These are phyloP conservation scores for Creontiades dilutus DNA, from an alignment of 2,888 invertebrate genomes.

Conservation along the genomic window DNA sequence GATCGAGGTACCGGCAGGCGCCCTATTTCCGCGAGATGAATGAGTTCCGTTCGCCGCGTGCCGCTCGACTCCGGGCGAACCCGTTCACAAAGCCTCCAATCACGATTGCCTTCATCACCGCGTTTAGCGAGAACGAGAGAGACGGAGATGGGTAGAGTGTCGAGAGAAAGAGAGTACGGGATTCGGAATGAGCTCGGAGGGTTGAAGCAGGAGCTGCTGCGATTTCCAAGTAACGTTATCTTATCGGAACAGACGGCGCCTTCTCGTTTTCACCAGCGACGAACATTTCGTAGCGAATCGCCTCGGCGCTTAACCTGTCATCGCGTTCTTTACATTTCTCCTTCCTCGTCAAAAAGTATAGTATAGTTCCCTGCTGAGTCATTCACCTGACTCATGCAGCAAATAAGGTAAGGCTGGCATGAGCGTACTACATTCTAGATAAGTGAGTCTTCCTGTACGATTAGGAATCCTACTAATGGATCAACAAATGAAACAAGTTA, in stretches of 20 bases:
- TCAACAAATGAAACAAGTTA: too few species aligned
- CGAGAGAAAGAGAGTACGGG: background rate
- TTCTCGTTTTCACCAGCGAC: background rate
- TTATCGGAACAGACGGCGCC: constrained; percentile 19
- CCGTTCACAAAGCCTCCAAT: constrained; percentile 12
- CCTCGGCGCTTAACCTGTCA: background rate
- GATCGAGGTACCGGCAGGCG: background rate
- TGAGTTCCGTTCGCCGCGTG: constrained; percentile 7
- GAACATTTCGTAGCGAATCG: background rate
- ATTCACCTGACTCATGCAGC: too few species aligned
- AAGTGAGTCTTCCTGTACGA: too few species aligned
- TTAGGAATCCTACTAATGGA: too few species aligned
- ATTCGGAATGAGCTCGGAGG: background rate
- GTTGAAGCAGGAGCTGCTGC: background rate
- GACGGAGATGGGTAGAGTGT: background rate
- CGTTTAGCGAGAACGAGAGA: background rate
- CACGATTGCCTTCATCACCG: constrained; percentile 21
- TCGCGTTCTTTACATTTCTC: background rate
- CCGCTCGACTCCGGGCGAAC: constrained; percentile 20
- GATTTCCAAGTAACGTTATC: background rate
- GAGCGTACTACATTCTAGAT: too few species aligned
- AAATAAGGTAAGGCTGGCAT: background rate
- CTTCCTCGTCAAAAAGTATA: background rate
- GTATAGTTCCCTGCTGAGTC: background rate
- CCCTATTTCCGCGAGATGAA: constrained; percentile 36